Percentiles rank a stretch among this genome's conserved stretches.
Evolutionary conservation across 2,113 vertebrate species (phyloP).

Genomic region (Cisticola juncidis): DNA sequence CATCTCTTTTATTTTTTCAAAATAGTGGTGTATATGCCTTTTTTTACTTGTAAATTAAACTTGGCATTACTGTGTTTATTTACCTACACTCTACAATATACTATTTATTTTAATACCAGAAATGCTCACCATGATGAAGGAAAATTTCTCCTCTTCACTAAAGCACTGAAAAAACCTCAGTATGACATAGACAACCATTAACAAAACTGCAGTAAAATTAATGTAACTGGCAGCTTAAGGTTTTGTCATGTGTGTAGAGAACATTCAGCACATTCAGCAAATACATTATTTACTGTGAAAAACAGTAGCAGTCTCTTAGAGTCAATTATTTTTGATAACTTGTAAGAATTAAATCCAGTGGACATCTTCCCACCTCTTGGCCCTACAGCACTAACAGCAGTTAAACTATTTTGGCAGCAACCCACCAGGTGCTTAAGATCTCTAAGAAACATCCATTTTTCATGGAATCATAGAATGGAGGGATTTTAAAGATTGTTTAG

Average conservation of each 20-base stretch:
- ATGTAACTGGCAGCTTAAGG: not conserved
- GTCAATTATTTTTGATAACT: not conserved
- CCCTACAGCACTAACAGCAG: not conserved
- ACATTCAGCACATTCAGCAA: not conserved
- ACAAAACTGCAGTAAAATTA: not conserved
- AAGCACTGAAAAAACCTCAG: not conserved
- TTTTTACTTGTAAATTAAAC: not conserved
- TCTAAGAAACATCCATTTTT: not conserved
- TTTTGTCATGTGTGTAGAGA: not conserved
- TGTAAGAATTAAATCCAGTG: not conserved
- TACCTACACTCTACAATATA: not conserved
- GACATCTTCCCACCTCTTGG: not conserved
- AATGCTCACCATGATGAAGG: not conserved
- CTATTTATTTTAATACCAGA: not conserved
- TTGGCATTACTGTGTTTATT: not conserved
- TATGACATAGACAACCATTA: not conserved
- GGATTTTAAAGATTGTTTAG: not conserved
- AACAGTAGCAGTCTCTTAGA: not conserved
- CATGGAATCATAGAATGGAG: not conserved
- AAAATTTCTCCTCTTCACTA: not conserved
- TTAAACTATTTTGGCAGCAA: not conserved
- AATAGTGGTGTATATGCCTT: not conserved
- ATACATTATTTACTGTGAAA: not conserved
- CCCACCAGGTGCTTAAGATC: not conserved
- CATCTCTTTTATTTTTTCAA: not conserved